These are phyloP conservation scores for Drosophila burlai DNA, from an alignment of 1,140 invertebrate genomes.

Conservation along the genomic window DNA sequence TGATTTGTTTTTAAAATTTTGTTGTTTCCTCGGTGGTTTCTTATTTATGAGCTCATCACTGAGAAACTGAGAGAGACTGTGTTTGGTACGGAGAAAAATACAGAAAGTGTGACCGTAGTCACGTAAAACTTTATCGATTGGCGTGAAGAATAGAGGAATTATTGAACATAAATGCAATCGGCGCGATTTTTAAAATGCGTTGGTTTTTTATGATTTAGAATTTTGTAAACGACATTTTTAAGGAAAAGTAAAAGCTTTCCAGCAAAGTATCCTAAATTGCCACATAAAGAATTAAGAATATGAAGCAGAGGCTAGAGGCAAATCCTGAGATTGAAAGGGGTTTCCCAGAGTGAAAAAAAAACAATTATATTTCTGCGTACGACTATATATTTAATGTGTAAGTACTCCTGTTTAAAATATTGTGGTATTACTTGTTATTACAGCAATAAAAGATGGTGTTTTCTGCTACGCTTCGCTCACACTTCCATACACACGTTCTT, in stretches of 20 bases:
- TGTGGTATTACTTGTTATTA: slow-evolving; percentile 42
- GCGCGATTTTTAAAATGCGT: not conserved
- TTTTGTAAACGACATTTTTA: not conserved
- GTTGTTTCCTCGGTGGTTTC: not conserved
- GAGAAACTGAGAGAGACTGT: not conserved
- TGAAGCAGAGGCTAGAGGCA: not conserved
- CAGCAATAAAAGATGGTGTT: slow-evolving; percentile 53
- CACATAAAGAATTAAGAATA: not conserved
- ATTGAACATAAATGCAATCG: not conserved
- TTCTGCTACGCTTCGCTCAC: slow-evolving; percentile 62
- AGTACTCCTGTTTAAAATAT: slow-evolving; percentile 61
- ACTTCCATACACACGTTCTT: slow-evolving; percentile 41
- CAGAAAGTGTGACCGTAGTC: not conserved
- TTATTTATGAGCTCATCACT: not conserved
- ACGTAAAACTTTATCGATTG: not conserved
- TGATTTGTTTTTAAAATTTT: not conserved
- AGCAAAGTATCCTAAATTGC: not conserved
- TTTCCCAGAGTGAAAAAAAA: slow-evolving; percentile 8
- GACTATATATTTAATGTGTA: slow-evolving; percentile 71
- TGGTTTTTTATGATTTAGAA: not conserved
- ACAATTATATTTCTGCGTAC: slow-evolving; percentile 48
- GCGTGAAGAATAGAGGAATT: not conserved
- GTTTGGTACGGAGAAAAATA: not conserved
- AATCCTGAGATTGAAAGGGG: too few species aligned
- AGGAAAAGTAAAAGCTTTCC: too few species aligned